A percentile compares a stretch with the other conserved stretches of the same genome.
Conservation (phyloP, 2,113 vertebrate species). For the Abramis brama region DNA sequence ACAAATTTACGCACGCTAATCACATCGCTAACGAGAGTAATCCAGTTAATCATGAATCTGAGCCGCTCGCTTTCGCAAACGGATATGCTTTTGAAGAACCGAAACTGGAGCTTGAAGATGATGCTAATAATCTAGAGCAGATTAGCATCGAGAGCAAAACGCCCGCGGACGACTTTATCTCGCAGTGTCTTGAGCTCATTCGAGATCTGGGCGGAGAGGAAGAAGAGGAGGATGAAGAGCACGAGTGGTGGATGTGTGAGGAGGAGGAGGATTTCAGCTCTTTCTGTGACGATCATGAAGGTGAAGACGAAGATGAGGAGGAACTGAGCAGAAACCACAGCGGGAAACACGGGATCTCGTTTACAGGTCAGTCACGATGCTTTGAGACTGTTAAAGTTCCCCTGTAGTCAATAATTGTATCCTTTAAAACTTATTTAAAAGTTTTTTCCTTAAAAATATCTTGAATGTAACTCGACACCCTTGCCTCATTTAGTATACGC, state of each 20-base stretch:
- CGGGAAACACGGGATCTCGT: slow-evolving; percentile 73
- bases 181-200: slow-evolving; percentile 86
- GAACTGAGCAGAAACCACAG: slow-evolving; percentile 62
- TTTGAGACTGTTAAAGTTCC: too few relatives aligned
- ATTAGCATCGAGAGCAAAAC: slow-evolving; percentile 1
- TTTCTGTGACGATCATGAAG: slow-evolving; percentile 67
- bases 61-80: not conserved
- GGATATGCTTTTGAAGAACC: not conserved
- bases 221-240: slow-evolving; percentile 56
- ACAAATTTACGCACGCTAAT: not conserved
- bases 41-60: not conserved
- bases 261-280: slow-evolving; percentile 72
- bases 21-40: not conserved
- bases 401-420: too few relatives aligned
- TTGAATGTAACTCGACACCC: too few relatives aligned
- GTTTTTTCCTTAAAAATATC: too few relatives aligned
- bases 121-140: slow-evolving; percentile 25
- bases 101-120: not conserved
- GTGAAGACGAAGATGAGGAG: slow-evolving; percentile 66
- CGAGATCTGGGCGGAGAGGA: slow-evolving; percentile 78
- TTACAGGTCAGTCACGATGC: slow-evolving; percentile 81
- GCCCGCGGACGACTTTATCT: slow-evolving; percentile 80
- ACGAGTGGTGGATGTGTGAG: slow-evolving; percentile 52
- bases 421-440: too few relatives aligned
- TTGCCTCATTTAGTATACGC: too few relatives aligned